Conservation (phyloP, 2,797 vertebrate genomes). For the Gymnothorax reevesii region DNA sequence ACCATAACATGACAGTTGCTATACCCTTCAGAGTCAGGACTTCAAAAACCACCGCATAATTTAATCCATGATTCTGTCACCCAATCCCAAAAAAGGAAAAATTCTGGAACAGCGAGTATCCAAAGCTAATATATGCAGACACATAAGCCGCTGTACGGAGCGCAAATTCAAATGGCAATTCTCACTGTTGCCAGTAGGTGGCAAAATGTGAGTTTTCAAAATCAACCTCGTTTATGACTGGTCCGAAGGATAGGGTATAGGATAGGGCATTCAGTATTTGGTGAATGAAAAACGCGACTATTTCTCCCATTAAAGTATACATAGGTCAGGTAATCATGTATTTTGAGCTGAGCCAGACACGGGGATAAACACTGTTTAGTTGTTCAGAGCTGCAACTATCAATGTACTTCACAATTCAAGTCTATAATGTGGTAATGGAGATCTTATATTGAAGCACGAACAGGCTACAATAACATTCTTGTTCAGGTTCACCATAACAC, state of each 20-base stretch:
- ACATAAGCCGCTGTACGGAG: neutral
- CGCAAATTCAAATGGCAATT: neutral
- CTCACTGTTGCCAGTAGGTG: neutral
- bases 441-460: neutral
- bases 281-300: neutral
- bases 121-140: neutral
- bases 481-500: neutral
- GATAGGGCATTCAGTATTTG: neutral
- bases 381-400: too few species aligned
- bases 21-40: neutral
- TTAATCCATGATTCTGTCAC: neutral
- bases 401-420: too few species aligned
- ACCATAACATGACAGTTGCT: neutral
- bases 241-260: neutral
- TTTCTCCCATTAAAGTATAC: neutral
- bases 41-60: neutral
- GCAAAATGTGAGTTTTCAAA: neutral
- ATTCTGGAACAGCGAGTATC: neutral
- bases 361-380: neutral
- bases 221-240: neutral
- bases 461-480: too few species aligned
- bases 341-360: neutral
- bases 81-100: neutral
- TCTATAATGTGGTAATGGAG: neutral
- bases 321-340: neutral